phyloP scores from a whole-genome alignment of 2,888 invertebrate species.

The Leptothorax acervorum region DNA sequence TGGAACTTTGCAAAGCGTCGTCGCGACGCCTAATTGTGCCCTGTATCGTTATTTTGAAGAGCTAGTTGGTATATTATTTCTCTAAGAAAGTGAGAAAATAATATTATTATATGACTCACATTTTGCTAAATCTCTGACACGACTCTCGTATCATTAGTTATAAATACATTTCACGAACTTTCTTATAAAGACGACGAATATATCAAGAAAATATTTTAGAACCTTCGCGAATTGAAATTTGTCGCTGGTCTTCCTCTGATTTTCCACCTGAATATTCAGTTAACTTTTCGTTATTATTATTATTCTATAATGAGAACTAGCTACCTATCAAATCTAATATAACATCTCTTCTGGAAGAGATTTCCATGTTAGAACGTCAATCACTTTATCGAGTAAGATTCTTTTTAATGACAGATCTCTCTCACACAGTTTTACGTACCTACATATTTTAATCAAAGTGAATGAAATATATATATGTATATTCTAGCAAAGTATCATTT shows the following conservation, averaged over 20 bases:
- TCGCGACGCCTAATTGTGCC: conserved; percentile 14
- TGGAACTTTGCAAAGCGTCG: conserved; percentile 24
- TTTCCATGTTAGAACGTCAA: conserved; percentile 14
- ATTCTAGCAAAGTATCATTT: background rate
- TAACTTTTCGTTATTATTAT: conserved; percentile 16
- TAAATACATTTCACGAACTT: background rate
- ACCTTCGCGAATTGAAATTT: background rate
- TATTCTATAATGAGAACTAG: background rate
- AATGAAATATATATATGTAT: too few species aligned
- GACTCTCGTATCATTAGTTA: background rate
- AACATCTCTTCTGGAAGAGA: background rate
- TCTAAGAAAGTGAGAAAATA: background rate
- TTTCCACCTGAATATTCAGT: conserved; percentile 3
- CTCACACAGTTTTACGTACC: background rate
- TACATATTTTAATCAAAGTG: background rate
- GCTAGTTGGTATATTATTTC: background rate
- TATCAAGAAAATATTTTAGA: conserved; percentile 13
- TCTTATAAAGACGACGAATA: background rate
- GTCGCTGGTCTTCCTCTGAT: background rate
- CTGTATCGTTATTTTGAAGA: conserved; percentile 21
- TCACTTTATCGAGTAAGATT: background rate
- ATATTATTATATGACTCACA: conserved; percentile 9
- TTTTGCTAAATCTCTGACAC: background rate
- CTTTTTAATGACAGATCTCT: background rate
- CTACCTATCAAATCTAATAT: conserved; percentile 10